Percentiles rank a stretch among this genome's conserved stretches.
phyloP scores from a whole-genome alignment of 2,797 vertebrate genomes.

The Ibycter americanus region DNA sequence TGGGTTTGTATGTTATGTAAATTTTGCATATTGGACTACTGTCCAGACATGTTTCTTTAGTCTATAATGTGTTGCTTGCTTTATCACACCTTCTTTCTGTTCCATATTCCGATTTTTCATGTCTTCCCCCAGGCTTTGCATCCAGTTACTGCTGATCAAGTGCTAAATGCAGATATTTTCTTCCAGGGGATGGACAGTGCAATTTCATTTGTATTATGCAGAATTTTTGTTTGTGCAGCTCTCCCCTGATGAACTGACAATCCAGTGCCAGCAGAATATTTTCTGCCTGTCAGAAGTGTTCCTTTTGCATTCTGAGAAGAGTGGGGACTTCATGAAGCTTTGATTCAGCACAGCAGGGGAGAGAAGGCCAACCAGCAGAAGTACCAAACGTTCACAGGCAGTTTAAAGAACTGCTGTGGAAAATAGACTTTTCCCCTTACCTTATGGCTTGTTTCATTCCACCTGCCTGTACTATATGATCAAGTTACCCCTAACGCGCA shows the following conservation, averaged over 20 bases:
- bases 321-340: conserved; percentile 41
- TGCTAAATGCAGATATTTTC: not conserved
- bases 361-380: not conserved
- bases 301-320: conserved; percentile 43
- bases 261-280: not conserved
- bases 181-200: not conserved
- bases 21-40: not conserved
- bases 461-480: not conserved
- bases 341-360: conserved; percentile 55
- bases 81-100: not conserved
- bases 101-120: not conserved
- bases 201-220: not conserved
- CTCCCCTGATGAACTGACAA: not conserved
- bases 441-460: not conserved
- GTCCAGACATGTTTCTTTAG: not conserved
- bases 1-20: not conserved
- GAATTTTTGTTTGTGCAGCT: not conserved
- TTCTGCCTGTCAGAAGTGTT: conserved; percentile 43
- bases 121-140: not conserved
- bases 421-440: not conserved
- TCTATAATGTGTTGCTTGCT: not conserved
- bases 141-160: not conserved
- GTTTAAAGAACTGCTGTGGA: not conserved
- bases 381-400: not conserved
- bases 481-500: not conserved